Evolutionary conservation across 2,113 vertebrate species (phyloP).

Genomic region (Dasyurus viverrinus): DNA sequence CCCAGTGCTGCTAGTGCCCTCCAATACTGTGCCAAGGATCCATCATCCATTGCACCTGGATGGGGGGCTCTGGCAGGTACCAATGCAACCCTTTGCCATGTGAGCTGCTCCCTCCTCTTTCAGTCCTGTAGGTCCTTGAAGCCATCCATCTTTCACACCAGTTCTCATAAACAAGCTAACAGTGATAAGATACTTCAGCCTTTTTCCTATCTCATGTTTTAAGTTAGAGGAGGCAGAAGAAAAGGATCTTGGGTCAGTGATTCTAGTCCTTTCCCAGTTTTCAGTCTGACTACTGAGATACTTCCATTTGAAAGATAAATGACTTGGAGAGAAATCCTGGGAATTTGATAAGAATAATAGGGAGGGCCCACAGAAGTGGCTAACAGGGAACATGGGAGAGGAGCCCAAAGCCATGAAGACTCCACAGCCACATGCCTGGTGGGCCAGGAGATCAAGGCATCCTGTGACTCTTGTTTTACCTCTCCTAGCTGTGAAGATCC

Average conservation of each 20-base stretch:
- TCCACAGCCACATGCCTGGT: neutral
- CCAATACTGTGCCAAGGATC: neutral
- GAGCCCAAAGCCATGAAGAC: neutral
- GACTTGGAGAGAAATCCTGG: neutral
- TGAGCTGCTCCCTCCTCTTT: neutral
- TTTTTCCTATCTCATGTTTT: neutral
- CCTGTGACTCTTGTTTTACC: neutral
- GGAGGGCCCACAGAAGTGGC: neutral
- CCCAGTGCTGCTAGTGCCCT: neutral
- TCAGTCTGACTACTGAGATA: neutral
- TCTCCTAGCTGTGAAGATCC: slow-evolving; percentile 87
- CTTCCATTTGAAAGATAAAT: neutral
- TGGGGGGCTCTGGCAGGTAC: neutral
- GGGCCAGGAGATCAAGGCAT: neutral
- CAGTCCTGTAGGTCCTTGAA: neutral
- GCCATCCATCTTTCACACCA: neutral
- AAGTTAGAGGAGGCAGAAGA: neutral
- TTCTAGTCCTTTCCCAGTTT: neutral
- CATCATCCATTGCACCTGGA: neutral
- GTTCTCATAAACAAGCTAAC: neutral
- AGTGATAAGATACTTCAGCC: neutral
- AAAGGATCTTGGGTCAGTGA: neutral
- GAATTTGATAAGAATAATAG: neutral
- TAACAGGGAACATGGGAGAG: neutral
- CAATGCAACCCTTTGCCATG: neutral